phyloP scores from a whole-genome alignment of 2,888 invertebrate genomes.

The Lobophora halterata region DNA sequence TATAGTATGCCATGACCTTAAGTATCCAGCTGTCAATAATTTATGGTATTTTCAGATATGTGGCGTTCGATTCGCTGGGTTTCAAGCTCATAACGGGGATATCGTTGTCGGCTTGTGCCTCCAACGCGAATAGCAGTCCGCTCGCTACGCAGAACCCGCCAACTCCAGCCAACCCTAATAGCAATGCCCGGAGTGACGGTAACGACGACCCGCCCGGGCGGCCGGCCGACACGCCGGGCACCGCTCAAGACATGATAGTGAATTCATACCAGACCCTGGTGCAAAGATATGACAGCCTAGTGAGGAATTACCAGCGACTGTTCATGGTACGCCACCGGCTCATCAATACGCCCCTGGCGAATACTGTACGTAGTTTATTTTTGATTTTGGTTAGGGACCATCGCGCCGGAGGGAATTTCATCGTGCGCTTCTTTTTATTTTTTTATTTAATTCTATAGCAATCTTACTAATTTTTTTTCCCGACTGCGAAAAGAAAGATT shows the following conservation, averaged over 20 bases:
- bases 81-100: slow-evolving; percentile 92
- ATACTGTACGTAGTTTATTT: slow-evolving; percentile 53
- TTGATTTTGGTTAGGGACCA: slow-evolving; percentile 23
- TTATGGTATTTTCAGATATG: slow-evolving; percentile 89
- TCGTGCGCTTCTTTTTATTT: no score
- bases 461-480: no score
- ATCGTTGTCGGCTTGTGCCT: slow-evolving; percentile 67
- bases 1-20: no score
- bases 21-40: no score
- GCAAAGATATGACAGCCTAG: slow-evolving; percentile 74
- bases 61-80: slow-evolving; percentile 91
- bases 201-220: slow-evolving; percentile 26
- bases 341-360: slow-evolving; percentile 61
- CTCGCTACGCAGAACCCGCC: slow-evolving; percentile 38
- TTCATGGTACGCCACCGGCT: slow-evolving; percentile 73
- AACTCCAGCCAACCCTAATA: slow-evolving; percentile 2
- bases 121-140: slow-evolving; percentile 37
- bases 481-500: no score
- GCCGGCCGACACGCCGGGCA: slow-evolving; percentile 46
- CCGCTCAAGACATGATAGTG: slow-evolving; percentile 68
- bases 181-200: slow-evolving; percentile 8
- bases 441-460: no score
- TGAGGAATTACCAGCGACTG: slow-evolving; percentile 72
- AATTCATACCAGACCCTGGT: slow-evolving; percentile 75
- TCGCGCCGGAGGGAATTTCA: slow-evolving; percentile 14